Percentiles rank a stretch among this genome's conserved stretches.
These are phyloP conservation scores for Mustelus asterias DNA, from an alignment of 2,113 vertebrate genomes.

Conservation along the genomic window DNA sequence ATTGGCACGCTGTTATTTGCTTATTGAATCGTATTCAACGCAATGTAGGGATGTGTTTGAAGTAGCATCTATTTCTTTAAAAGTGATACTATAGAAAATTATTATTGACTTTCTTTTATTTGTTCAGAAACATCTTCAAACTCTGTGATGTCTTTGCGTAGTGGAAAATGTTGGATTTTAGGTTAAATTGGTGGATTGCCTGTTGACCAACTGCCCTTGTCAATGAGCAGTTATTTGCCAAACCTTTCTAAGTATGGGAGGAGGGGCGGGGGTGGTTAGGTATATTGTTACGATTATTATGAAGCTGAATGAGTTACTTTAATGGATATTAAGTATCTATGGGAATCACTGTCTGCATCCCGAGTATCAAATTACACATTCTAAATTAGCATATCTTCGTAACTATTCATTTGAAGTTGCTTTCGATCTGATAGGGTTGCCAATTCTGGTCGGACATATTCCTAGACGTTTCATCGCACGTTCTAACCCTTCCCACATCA, in stretches of 20 bases:
- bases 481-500: too few relatives aligned
- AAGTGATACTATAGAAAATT: not conserved
- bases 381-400: not conserved
- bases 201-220: not conserved
- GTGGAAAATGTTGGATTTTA: not conserved
- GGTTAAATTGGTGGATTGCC: not conserved
- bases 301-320: not conserved
- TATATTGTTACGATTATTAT: not conserved
- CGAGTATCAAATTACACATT: not conserved
- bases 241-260: not conserved
- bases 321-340: not conserved
- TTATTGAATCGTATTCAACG: not conserved
- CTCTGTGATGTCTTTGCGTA: not conserved
- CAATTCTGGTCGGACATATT: not conserved
- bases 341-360: not conserved
- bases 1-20: not conserved
- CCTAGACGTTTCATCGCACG: not conserved
- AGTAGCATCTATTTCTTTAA: not conserved
- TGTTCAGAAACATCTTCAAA: not conserved
- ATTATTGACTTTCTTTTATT: not conserved
- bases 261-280: not conserved
- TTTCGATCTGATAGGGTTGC: not conserved
- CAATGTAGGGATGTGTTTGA: not conserved
- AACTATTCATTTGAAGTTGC: not conserved
- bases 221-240: not conserved